Base-by-base conservation (phyloP, 2,113 vertebrate genomes). In the Pyxicephalus adspersus region DNA sequence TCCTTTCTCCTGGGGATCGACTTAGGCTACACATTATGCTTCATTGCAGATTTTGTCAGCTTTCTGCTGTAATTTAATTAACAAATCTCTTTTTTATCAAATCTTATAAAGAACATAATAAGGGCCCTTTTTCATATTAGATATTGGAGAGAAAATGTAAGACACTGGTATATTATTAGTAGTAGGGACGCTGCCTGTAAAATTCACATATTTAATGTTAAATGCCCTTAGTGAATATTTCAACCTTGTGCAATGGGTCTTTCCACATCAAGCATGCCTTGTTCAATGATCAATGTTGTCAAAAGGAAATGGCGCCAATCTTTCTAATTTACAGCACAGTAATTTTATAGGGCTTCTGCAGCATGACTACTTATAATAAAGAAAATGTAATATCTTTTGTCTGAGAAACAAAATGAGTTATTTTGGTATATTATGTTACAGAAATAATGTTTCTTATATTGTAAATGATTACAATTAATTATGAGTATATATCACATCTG, bases 31-130 rank as follows among this genome's bases (percentile, higher is more conserved):
- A 64, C 58, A 74, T 74, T 76, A 76, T 76, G 73, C 73, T 76
- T 76, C 73, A 76, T 26, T 76, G 58, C 73, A 50, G 73, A 76
- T 76, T 76, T 74, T 74, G 71, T 58, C 71, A 74, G 71, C 54
- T 74, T 60, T 74, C 71, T 64, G 58, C 73, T 63, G 55, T 76
- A 75, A 63, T 76, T 76, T 61, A 76, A 76, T 76, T 76, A 76
- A 61, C 57, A 76, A 76, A 50, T 63, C 57, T 64, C 73, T 50
- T 76, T 73, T 76, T 76, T 76, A 76, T 64, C 58, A 60, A 76
- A 51, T 22, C 58, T 61, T 50, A 76, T 25, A 63, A 61, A 63
- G 57, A 76, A 63, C 58, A 64, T 64, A 75, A 75, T 61, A 76
- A 76, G 26, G 18, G 71, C 71, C 58, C 9, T 38, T 54, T 58